A percentile compares a stretch with the other conserved stretches of the same genome.
Evolutionary conservation across 2,888 invertebrate genomes (phyloP).

Genomic region (Erebia ligea): DNA sequence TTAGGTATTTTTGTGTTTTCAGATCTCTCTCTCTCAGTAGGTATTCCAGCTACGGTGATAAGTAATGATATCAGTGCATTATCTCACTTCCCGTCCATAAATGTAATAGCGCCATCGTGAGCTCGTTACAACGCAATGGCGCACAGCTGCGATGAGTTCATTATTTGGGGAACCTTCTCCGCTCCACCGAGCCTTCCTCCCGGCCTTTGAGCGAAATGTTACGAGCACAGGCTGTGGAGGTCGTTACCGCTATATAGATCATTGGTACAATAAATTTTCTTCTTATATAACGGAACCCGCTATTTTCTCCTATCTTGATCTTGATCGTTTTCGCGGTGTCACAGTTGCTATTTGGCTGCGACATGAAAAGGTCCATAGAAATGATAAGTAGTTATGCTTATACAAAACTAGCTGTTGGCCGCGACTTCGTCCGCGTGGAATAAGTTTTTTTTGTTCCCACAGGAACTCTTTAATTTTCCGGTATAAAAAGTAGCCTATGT

Average conservation of each 20-base stretch:
- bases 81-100: constrained; percentile 10
- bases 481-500: too few relatives aligned
- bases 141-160: constrained; percentile 43
- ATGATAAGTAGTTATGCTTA: too few relatives aligned
- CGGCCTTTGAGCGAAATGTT: constrained; percentile 36
- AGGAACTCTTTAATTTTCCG: too few relatives aligned
- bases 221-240: constrained; percentile 42
- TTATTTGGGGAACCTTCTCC: constrained; percentile 24
- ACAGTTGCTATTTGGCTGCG: too few relatives aligned
- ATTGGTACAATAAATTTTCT: neutral
- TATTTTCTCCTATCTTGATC: too few relatives aligned
- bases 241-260: constrained; percentile 27
- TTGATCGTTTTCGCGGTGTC: too few relatives aligned
- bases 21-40: neutral
- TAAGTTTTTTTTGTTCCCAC: too few relatives aligned
- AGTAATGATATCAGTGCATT: constrained; percentile 3
- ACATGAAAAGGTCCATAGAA: too few relatives aligned
- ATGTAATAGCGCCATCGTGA: constrained; percentile 18
- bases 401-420: too few relatives aligned
- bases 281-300: neutral
- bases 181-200: constrained; percentile 16
- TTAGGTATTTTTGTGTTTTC: too few relatives aligned
- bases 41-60: neutral
- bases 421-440: too few relatives aligned
- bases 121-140: constrained; percentile 47